Evolutionary conservation across 1,140 invertebrate genomes (phyloP), one percentile per base, ranked within the genome.

Genomic region (Battus philenor): DNA sequence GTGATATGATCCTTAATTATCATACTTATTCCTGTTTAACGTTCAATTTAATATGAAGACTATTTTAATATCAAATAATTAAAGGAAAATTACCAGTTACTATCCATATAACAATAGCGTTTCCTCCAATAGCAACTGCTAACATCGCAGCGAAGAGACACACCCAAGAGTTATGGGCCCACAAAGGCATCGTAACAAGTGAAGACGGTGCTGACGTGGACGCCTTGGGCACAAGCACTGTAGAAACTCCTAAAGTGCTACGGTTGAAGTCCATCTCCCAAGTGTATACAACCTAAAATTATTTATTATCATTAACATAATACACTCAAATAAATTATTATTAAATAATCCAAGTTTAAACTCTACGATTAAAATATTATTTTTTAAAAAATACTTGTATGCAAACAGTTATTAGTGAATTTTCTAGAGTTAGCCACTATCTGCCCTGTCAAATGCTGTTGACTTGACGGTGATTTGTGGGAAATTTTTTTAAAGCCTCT

Each of bases 101-200:
- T 61, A 97, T 96, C 95, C 94, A 96, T 55, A 96, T 94, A 18
- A 96, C 94, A 43, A 95, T 94, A 22, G 90, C 88, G 70, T 97
- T 97, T 5, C 95, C 95, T 3, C 91, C 89, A 20, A 93, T 92
- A 1, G 94, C 93, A 4, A 95, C 88, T 12, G 93, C 74, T 6
- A 95, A 84, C 89, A 96, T 94, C 26, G 92, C 87, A 0, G 90
- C 86, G 45, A 94, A 94, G 8, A 94, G 80, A 8, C 88, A 76
- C 11, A 90, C 89, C 92, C 93, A 94, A 30, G 90, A 87, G 12
- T 91, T 86, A 61, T 93, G 89, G 7, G 90, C 90, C 90, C 90
- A 91, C 44, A 85, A 68, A 0, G 87, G 79, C 74, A 91, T 88
- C 4, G 59, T 63, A 12, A 45, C 51, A 13, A 44, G 47, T 1